Base-by-base conservation (phyloP, 2,113 vertebrate genomes). In the Laterallus jamaicensis region DNA sequence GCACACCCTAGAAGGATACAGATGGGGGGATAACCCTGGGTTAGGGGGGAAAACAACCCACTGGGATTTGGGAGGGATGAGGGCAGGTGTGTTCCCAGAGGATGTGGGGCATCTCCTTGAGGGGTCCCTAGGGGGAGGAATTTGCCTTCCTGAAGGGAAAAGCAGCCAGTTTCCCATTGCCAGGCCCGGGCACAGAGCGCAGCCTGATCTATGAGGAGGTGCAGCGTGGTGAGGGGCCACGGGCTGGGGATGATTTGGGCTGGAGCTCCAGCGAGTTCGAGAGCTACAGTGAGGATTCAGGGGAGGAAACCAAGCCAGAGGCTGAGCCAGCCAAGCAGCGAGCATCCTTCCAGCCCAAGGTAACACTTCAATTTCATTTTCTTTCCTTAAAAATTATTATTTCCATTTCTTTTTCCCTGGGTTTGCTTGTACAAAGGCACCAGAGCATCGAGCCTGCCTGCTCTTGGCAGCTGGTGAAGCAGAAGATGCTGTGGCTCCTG, bases 201-300 rank as follows among this genome's bases (percentile, higher is more conserved):
- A 98, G 96, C 86, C 98, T 98, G 96, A 98, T 98, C 77, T 99
- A 98, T 2, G 98, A 99, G 92, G 98, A 99, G 17, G 98, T 98
- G 32, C 98, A 97, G 85, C 98, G 96, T 3, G 97, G 97, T 3
- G 95, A 92, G 12, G 94, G 63, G 1, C 92, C 89, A 0, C 90
- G 64, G 15, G 90, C 82, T 7, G 89, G 78, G 0, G 96, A 98
- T 28, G 98, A 98, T 88, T 96, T 98, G 63, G 98, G 98, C 52
- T 99, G 99, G 99, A 99, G 99, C 98, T 99, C 99, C 97, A 99
- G 99, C 1, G 99, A 99, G 95, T 99, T 99, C 3, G 99, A 99
- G 97, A 99, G 99, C 98, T 99, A 99, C 73, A 99, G 99, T 3
- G 99, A 99, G 77, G 98, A 98, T 66, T 99, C 99, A 0, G 98